A percentile compares a stretch with the other conserved stretches of the same genome.
phyloP scores from a whole-genome alignment of 2,888 invertebrate genomes.

The Campoplex capitator region DNA sequence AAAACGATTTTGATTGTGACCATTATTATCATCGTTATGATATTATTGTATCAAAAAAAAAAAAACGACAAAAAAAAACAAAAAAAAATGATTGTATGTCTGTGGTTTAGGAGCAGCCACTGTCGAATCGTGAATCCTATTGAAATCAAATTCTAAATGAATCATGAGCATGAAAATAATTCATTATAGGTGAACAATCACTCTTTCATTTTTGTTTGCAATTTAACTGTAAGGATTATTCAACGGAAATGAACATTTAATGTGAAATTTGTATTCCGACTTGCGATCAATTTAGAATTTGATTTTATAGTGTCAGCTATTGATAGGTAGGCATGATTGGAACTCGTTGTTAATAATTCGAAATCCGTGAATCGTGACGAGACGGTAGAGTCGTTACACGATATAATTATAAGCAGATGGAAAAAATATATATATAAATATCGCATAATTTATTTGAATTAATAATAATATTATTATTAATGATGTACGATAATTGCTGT shows the following conservation, averaged over 20 bases:
- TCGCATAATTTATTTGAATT: slow-evolving; percentile 56
- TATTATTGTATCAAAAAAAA: slow-evolving; percentile 50
- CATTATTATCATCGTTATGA: slow-evolving; percentile 41
- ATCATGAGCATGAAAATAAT: slow-evolving; percentile 15
- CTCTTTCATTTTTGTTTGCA: slow-evolving; percentile 1
- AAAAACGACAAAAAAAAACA: not conserved
- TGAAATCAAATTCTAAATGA: slow-evolving; percentile 19
- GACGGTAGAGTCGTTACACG: slow-evolving; percentile 65
- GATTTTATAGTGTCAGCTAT: slow-evolving; percentile 15
- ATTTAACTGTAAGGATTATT: slow-evolving; percentile 11
- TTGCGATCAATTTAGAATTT: slow-evolving; percentile 35
- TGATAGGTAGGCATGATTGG: slow-evolving; percentile 10
- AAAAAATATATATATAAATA: slow-evolving; percentile 29
- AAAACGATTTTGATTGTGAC: slow-evolving; percentile 34
- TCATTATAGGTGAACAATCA: not conserved
- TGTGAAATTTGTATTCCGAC: not conserved
- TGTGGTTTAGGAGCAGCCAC: slow-evolving; percentile 24
- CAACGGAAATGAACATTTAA: not conserved
- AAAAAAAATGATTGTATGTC: slow-evolving; percentile 4
- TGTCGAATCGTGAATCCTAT: slow-evolving; percentile 23
- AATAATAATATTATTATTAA: slow-evolving; percentile 56
- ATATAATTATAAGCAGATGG: slow-evolving; percentile 40
- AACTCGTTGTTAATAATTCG: slow-evolving; percentile 58
- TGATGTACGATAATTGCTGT: slow-evolving; percentile 60
- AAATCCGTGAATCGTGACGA: slow-evolving; percentile 55